phyloP scores from a whole-genome alignment of 2,888 invertebrate genomes.

The Scrobipalpa atriplicella region DNA sequence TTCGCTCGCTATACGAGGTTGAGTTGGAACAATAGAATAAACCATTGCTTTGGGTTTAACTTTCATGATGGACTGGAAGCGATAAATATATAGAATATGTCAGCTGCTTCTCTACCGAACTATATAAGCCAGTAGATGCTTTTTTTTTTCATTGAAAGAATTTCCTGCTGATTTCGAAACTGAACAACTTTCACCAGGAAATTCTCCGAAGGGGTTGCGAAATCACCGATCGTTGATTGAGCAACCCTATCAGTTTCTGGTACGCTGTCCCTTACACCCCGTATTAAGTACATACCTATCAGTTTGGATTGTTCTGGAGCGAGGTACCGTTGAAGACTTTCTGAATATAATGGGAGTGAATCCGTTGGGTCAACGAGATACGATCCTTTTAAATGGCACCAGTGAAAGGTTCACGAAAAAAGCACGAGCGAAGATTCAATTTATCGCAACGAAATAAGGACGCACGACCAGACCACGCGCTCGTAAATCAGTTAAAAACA shows the following conservation, averaged over 20 bases:
- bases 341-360: conserved; percentile 48
- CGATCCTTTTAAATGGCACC: conserved; percentile 54
- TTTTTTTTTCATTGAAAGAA: too few species aligned
- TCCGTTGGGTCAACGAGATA: conserved; percentile 57
- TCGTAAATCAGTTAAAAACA: conserved; percentile 50
- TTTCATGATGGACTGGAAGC: too few species aligned
- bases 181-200: too few species aligned
- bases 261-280: too few species aligned
- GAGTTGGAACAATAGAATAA: conserved; percentile 50
- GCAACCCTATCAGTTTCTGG: too few species aligned
- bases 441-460: conserved; percentile 49
- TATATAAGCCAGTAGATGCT: too few species aligned
- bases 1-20: conserved; percentile 45
- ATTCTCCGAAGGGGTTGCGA: too few species aligned
- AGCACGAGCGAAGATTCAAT: conserved; percentile 50
- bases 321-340: conserved; percentile 59
- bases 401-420: conserved; percentile 56
- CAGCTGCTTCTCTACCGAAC: too few species aligned
- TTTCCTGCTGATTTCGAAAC: too few species aligned
- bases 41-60: conserved; percentile 23
- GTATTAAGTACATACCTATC: too few species aligned
- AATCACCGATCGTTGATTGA: too few species aligned
- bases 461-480: conserved; percentile 42
- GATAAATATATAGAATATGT: too few species aligned
- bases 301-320: conserved; percentile 42